Percentiles rank a stretch among this genome's conserved stretches.
These are phyloP conservation scores for Lithobates pipiens DNA, from an alignment of 2,797 vertebrate genomes.

Conservation along the genomic window DNA sequence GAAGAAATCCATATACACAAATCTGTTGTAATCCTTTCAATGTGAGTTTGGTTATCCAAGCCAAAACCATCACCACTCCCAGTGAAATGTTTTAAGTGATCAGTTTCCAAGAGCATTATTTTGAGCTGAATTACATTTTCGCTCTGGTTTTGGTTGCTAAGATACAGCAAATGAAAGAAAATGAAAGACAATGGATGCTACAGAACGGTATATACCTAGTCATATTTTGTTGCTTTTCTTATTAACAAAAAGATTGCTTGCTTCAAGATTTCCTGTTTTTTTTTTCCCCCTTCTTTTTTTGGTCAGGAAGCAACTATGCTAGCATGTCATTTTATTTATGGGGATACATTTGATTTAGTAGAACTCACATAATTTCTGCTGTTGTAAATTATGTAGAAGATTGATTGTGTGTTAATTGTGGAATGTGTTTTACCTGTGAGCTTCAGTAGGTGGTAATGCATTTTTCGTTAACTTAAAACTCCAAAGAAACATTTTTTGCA, in stretches of 20 bases:
- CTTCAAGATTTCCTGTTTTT: conserved; percentile 69
- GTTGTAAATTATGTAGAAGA: conserved; percentile 6
- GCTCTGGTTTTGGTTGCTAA: conserved; percentile 73
- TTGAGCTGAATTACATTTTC: conserved; percentile 74
- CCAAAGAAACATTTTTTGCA: no score
- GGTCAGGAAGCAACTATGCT: no score
- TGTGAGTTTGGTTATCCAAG: conserved; percentile 65
- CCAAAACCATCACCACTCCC: conserved; percentile 66
- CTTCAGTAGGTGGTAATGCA: neutral
- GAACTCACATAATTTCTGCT: conserved; percentile 26
- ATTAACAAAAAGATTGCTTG: conserved; percentile 68
- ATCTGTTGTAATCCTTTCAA: conserved; percentile 58
- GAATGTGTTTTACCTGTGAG: conserved; percentile 10
- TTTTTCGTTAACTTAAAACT: neutral
- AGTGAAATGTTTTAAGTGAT: conserved; percentile 68
- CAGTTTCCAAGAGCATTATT: conserved; percentile 72
- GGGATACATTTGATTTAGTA: conserved; percentile 25
- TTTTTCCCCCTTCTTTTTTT: no score
- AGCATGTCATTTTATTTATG: conserved; percentile 6
- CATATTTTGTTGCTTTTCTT: conserved; percentile 59
- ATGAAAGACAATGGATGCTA: conserved; percentile 71
- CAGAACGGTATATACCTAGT: conserved; percentile 66
- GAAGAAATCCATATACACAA: conserved; percentile 65
- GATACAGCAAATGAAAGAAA: conserved; percentile 75
- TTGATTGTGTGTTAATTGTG: conserved; percentile 13